Base-by-base conservation (phyloP, 1,140 invertebrate species). In the Panagrolaimus sp. region DNA sequence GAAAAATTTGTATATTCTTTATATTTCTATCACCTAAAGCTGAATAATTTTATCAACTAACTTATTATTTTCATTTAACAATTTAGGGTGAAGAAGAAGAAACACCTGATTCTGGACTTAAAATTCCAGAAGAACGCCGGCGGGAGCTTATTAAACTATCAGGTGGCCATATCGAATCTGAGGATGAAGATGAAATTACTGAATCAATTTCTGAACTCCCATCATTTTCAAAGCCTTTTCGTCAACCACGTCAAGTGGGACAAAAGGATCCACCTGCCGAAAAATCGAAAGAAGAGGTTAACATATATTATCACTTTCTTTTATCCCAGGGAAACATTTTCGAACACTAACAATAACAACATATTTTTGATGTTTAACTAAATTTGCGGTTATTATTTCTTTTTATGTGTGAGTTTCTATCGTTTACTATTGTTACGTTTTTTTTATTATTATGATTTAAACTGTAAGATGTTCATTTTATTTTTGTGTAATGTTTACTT, bases 181-280 rank as follows among this genome's bases (percentile, higher is more conserved):
- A 63, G 8, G 73, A 72, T 13, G 76, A 82, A 25, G 80, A 80
- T 66, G 80, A 80, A 57, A 71, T 80, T 44, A 79, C 80, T 13
- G 80, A 82, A 69, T 74, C 71, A 23, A 82, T 82, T 64, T 82
- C 80, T 9, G 80, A 82, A 72, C 69, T 78, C 14, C 81, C 81
- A 47, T 78, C 74, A 44, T 57, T 57, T 27, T 25, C 20, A 25
- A 57, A 57, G n/a, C 51, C 51, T 57, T 57, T 25, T 57, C 51
- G 51, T 5, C 51, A 57, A 16, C 51, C 47, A 2, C 20, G 20
- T 20, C 51, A 57, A 57, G 51, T 57, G 9, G 51, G 51, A 20
- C 31, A 57, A 57, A 20, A 57, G 20, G 51, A 14, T 4, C 2
- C 47, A 4, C 14, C 47, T n/a, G 47, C 51, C 20, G n/a, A 27